A percentile compares a stretch with the other conserved stretches of the same genome.
Conservation (phyloP, 2,113 vertebrate species). For the Alces alces region DNA sequence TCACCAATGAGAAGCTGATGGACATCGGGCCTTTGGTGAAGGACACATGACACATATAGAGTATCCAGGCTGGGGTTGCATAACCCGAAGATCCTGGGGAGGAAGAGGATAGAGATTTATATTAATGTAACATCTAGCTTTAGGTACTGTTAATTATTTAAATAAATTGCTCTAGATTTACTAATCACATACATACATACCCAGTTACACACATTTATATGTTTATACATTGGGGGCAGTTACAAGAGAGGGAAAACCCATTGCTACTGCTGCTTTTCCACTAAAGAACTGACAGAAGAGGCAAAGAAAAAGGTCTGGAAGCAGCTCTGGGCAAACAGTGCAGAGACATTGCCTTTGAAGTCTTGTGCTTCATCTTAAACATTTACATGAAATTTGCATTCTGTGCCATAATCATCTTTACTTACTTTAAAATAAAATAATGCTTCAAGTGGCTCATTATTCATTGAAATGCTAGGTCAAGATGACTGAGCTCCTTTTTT, state of each 20-base stretch:
- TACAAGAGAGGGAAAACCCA: background rate
- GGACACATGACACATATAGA: background rate
- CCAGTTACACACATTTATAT: background rate
- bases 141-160: background rate
- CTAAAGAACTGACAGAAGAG: background rate
- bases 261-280: background rate
- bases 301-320: background rate
- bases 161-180: background rate
- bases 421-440: conserved; percentile 1
- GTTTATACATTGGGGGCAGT: background rate
- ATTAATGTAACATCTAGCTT: background rate
- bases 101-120: background rate
- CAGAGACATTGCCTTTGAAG: background rate
- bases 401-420: background rate
- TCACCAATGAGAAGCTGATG: background rate
- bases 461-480: background rate
- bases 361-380: background rate
- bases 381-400: background rate
- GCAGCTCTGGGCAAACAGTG: background rate
- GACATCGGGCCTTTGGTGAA: background rate
- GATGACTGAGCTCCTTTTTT: background rate
- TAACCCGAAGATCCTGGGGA: background rate
- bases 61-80: background rate
- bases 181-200: background rate
- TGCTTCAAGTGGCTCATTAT: background rate